Evolutionary conservation across 1,140 invertebrate genomes (phyloP), one percentile per base, ranked within the genome.

Genomic region (Reticulitermes speratus): DNA sequence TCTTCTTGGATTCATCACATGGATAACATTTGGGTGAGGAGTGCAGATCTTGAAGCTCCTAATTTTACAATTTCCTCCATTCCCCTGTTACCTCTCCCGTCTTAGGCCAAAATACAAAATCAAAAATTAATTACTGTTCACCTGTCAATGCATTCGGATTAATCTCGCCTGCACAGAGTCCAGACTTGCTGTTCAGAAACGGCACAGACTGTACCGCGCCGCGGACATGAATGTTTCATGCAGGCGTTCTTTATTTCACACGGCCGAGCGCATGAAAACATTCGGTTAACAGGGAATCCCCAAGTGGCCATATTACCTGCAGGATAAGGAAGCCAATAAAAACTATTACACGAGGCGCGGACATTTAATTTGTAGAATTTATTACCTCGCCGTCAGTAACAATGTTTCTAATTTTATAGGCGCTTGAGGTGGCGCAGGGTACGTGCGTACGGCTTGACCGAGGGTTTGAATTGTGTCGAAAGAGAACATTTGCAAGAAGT

Each of bases 281-380:
- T 84, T 84, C 83, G 83, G 83, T 84, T 84, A 84, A 84, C 83
- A 84, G 83, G 83, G 83, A 52, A 84, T 84, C 55, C 83, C 83
- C 83, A 30, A 19, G 83, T 16, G 83, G n/a, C 25, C 45, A 52
- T 52, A 84, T 84, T 84, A 84, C 83, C 44, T 32, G 83, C 25
- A 8, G 65, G 65, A 30, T 65, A 65, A 75, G 65, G 65, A 75
- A 75, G 65, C 65, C 65, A 75, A 75, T 75, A 75, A 75, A 75
- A 75, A 75, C 65, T 75, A 75, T 75, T 75, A 75, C 65, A 75
- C 8, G 65, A 25, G 65, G 65, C n/a, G 65, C 65, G 25, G 65
- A 75, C n/a, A 30, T 75, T 75, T 75, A 75, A 75, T 75, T 75
- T 75, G 65, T 19, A 75, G 65, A 75, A 75, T 75, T 75, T 75